Evolutionary conservation across 2,888 invertebrate species (phyloP).

Genomic region (Globia sparganii): DNA sequence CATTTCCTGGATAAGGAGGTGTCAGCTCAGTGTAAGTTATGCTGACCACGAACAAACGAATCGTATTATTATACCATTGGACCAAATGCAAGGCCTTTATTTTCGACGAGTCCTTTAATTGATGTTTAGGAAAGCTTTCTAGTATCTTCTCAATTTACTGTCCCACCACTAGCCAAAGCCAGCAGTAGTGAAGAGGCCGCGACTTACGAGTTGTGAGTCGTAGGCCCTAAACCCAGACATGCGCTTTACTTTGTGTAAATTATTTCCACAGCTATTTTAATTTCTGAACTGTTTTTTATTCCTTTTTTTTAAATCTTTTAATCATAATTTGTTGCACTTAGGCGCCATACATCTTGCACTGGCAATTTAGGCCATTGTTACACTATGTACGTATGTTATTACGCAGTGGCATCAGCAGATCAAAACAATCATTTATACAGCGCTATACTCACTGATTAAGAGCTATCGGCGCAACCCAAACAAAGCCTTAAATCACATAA

Average conservation of each 20-base stretch:
- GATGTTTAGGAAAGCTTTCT: not conserved
- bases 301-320: no score
- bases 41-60: not conserved
- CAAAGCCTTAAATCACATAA: constrained; percentile 33
- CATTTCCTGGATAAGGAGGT: not conserved
- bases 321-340: constrained; percentile 5
- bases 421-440: constrained; percentile 73
- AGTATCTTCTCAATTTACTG: not conserved
- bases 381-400: constrained; percentile 67
- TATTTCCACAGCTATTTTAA: no score
- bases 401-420: constrained; percentile 75
- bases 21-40: not conserved
- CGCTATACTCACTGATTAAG: constrained; percentile 68
- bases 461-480: constrained; percentile 41
- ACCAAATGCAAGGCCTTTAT: not conserved
- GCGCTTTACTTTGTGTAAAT: not conserved
- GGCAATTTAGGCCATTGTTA: constrained; percentile 56
- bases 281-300: no score
- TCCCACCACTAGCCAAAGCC: no score
- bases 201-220: not conserved
- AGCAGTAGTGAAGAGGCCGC: not conserved
- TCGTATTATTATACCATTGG: not conserved
- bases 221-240: not conserved
- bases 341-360: constrained; percentile 40
- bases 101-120: not conserved